A percentile compares a stretch with the other conserved stretches of the same genome.
Evolutionary conservation across 2,797 vertebrate species (phyloP).

Genomic region (Paratrypauchen microcephalus): DNA sequence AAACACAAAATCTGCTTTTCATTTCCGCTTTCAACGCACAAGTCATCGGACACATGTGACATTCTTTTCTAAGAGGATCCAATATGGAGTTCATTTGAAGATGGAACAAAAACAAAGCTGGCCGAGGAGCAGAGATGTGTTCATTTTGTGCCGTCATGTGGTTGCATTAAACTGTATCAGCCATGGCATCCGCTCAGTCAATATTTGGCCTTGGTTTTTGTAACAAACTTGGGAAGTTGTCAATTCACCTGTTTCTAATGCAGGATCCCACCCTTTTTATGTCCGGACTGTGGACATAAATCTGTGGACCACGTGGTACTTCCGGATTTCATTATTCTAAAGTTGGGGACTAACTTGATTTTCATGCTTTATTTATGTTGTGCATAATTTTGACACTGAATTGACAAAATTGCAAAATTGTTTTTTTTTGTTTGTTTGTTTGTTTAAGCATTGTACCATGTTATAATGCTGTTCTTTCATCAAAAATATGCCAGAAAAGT

Average conservation of each 20-base stretch:
- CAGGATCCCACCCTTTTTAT: not conserved
- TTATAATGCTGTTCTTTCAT: no score
- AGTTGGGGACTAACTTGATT: no score
- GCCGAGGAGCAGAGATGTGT: not conserved
- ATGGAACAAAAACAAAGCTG: slow-evolving; percentile 1
- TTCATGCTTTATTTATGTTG: no score
- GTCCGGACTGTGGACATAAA: not conserved
- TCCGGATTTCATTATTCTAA: not conserved
- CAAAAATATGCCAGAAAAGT: no score
- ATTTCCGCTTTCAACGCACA: not conserved
- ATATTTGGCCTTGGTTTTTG: not conserved
- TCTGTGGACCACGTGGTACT: not conserved
- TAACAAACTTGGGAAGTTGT: not conserved
- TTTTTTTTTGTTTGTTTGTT: no score
- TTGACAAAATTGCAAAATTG: no score
- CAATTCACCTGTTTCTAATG: not conserved
- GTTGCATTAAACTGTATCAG: not conserved
- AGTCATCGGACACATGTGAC: not conserved
- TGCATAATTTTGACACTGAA: no score
- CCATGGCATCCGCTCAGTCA: no score
- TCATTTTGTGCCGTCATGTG: not conserved
- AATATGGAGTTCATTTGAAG: not conserved
- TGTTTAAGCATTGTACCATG: no score
- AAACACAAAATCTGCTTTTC: not conserved
- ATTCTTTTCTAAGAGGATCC: not conserved